phyloP scores from a whole-genome alignment of 53 echinoderm and acorn worm species.

The Paracentrotus lividus region DNA sequence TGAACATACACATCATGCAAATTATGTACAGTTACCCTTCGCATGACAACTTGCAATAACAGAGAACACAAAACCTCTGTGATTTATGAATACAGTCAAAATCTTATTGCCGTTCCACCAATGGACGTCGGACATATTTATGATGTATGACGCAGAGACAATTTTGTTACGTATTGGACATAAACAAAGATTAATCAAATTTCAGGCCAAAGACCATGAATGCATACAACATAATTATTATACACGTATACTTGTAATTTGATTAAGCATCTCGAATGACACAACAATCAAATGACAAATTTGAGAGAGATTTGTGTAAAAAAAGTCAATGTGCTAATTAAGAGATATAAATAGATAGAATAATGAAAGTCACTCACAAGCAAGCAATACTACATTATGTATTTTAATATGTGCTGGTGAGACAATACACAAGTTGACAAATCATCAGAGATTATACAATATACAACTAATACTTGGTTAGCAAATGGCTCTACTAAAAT shows the following conservation, averaged over 20 bases:
- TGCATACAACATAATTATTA: background rate
- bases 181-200: constrained; percentile 57
- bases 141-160: constrained; percentile 55
- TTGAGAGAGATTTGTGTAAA: background rate
- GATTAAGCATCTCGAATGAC: constrained; percentile 44
- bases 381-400: constrained; percentile 10
- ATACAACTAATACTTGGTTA: background rate
- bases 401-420: constrained; percentile 24
- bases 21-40: background rate
- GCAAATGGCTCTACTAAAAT: background rate
- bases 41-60: constrained; percentile 32
- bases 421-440: background rate
- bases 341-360: constrained; percentile 20
- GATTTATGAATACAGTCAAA: constrained; percentile 29
- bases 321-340: constrained; percentile 24
- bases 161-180: constrained; percentile 48
- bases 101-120: constrained; percentile 10
- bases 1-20: constrained; percentile 29
- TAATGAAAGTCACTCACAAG: constrained; percentile 21
- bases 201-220: constrained; percentile 4
- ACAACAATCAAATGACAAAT: constrained; percentile 27
- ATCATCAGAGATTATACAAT: constrained; percentile 2
- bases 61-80: background rate
- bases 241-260: constrained; percentile 49
- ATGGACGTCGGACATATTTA: constrained; percentile 39